Conservation (phyloP, 35 echinoderm and acorn worm genomes). For the Anneissia japonica region DNA sequence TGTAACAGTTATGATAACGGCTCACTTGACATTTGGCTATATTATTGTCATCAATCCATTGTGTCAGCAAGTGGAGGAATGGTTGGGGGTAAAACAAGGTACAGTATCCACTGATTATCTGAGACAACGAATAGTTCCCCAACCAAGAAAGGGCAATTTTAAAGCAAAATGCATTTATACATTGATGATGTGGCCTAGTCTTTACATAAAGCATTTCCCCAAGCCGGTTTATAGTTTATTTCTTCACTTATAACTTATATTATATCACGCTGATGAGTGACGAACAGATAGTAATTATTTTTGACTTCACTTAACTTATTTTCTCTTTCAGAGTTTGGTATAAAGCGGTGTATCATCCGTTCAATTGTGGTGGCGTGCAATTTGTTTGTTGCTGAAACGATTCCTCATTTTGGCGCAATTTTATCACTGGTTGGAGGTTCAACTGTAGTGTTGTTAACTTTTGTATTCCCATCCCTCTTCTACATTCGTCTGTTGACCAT, state of each 20-base stretch:
- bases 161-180: too few relatives aligned
- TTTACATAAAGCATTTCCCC: too few relatives aligned
- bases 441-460: conserved; percentile 66
- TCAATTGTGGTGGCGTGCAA: conserved; percentile 37
- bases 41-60: conserved; percentile 93
- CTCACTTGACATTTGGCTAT: conserved; percentile 67
- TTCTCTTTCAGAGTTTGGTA: conserved; percentile 59
- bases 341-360: conserved; percentile 53
- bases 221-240: too few relatives aligned
- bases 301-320: too few relatives aligned
- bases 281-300: too few relatives aligned
- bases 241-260: too few relatives aligned
- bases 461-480: conserved; percentile 78
- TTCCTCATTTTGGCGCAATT: conserved; percentile 83
- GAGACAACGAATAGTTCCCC: too few relatives aligned
- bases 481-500: conserved; percentile 30
- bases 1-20: conserved; percentile 49
- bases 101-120: too few relatives aligned
- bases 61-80: conserved; percentile 77
- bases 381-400: conserved; percentile 72
- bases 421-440: conserved; percentile 68
- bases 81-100: conserved; percentile 29
- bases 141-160: too few relatives aligned
- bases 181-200: too few relatives aligned
- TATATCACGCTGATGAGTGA: too few relatives aligned